Conservation (phyloP, 2,113 vertebrate species). For the Trachemys scripta region DNA sequence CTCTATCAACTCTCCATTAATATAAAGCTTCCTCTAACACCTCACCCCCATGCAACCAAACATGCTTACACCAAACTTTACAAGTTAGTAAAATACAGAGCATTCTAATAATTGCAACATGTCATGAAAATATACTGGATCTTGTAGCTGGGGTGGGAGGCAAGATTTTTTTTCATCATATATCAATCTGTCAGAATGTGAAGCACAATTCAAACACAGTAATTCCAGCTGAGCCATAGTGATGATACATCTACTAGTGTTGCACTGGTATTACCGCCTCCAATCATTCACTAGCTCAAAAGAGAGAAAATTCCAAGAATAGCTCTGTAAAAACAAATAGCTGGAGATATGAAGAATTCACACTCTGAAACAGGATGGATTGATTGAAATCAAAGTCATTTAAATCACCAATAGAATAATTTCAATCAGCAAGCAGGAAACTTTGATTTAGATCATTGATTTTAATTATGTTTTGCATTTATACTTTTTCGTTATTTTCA, state of each 20-base stretch:
- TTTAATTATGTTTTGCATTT: background rate
- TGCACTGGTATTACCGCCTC: background rate
- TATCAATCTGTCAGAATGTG: background rate
- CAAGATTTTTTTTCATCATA: background rate
- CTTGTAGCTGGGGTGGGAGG: background rate
- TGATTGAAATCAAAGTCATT: background rate
- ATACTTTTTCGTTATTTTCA: background rate
- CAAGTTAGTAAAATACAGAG: background rate
- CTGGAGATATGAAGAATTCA: background rate
- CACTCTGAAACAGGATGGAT: background rate
- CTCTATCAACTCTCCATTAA: constrained; percentile 33
- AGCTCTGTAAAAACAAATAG: background rate
- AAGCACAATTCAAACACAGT: background rate
- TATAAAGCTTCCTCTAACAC: background rate
- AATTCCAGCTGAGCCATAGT: background rate
- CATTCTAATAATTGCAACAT: background rate
- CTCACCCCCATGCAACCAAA: background rate
- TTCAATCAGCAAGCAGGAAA: background rate
- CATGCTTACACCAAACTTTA: constrained; percentile 10
- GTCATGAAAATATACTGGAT: background rate
- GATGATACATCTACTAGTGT: background rate
- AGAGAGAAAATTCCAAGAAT: background rate
- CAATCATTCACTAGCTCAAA: background rate
- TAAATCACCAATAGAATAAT: background rate
- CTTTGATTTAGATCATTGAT: background rate